Percentiles rank a stretch among this genome's conserved stretches.
phyloP scores from a whole-genome alignment of 2,888 invertebrate species.

The Pinctada fucata region DNA sequence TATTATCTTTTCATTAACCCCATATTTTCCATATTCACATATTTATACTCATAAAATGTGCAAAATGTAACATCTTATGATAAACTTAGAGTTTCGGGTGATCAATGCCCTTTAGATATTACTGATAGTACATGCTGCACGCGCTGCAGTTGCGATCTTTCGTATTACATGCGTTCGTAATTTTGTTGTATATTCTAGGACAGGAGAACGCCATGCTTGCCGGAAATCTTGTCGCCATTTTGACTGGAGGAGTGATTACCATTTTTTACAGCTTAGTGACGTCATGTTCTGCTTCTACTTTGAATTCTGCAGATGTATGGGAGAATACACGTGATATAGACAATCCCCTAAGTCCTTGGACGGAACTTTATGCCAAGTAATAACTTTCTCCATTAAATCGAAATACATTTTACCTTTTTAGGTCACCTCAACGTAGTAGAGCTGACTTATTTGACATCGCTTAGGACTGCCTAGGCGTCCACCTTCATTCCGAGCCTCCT shows the following conservation, averaged over 20 bases:
- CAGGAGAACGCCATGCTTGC: constrained; percentile 73
- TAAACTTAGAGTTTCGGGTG: too few relatives aligned
- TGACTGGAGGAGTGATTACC: constrained; percentile 70
- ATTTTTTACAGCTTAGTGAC: constrained; percentile 65
- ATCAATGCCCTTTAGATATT: too few relatives aligned
- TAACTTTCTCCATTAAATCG: constrained; percentile 8
- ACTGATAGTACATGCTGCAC: too few relatives aligned
- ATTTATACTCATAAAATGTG: too few relatives aligned
- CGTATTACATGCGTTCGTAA: too few relatives aligned
- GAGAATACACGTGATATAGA: constrained; percentile 77
- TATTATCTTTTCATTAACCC: too few relatives aligned
- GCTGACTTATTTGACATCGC: too few relatives aligned
- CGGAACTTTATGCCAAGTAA: constrained; percentile 74
- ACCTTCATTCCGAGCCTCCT: too few relatives aligned
- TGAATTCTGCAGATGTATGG: constrained; percentile 69
- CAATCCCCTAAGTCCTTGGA: constrained; percentile 77
- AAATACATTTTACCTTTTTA: background rate
- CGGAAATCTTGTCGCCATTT: constrained; percentile 74
- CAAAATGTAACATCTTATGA: too few relatives aligned
- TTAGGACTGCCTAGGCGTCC: too few relatives aligned
- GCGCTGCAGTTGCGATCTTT: too few relatives aligned
- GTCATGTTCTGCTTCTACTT: constrained; percentile 38
- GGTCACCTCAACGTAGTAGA: background rate
- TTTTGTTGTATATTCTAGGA: constrained; percentile 52
- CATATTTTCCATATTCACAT: too few relatives aligned